These are phyloP conservation scores for Rhorus exstirpatorius DNA, from an alignment of 2,888 invertebrate genomes.

Conservation along the genomic window DNA sequence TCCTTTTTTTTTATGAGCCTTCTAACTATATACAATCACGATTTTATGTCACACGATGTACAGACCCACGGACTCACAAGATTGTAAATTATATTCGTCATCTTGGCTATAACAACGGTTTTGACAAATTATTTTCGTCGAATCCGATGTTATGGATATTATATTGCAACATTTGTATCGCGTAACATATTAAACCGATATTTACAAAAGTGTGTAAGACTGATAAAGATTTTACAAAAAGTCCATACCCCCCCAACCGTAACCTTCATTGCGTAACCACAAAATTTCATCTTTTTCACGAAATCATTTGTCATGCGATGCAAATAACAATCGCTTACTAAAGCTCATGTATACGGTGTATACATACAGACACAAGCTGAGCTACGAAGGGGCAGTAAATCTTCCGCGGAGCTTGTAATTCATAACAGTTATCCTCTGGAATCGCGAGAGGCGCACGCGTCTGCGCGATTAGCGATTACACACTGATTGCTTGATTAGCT, in stretches of 20 bases:
- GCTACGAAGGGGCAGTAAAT: slow-evolving; percentile 38
- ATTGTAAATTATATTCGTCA: slow-evolving; percentile 31
- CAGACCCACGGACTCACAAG: neutral
- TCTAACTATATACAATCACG: neutral
- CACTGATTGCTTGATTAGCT: slow-evolving; percentile 62
- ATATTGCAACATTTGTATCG: neutral
- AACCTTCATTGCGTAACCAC: neutral
- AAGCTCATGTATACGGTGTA: neutral
- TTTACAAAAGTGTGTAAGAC: neutral
- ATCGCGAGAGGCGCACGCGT: slow-evolving; percentile 26
- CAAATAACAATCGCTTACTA: slow-evolving; percentile 5
- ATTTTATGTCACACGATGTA: neutral
- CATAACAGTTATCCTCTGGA: slow-evolving; percentile 59
- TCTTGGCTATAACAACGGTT: neutral
- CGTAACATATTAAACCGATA: neutral
- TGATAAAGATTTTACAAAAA: neutral
- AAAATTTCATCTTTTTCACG: slow-evolving; percentile 9
- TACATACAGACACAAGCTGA: neutral
- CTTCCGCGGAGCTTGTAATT: slow-evolving; percentile 55
- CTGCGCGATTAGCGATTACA: slow-evolving; percentile 62
- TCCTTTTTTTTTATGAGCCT: neutral
- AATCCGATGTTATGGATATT: neutral
- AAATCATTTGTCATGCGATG: slow-evolving; percentile 17
- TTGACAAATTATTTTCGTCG: slow-evolving; percentile 23
- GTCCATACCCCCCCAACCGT: neutral